Base-by-base conservation (phyloP, 53 echinoderm and acorn worm species). In the Astropecten irregularis region DNA sequence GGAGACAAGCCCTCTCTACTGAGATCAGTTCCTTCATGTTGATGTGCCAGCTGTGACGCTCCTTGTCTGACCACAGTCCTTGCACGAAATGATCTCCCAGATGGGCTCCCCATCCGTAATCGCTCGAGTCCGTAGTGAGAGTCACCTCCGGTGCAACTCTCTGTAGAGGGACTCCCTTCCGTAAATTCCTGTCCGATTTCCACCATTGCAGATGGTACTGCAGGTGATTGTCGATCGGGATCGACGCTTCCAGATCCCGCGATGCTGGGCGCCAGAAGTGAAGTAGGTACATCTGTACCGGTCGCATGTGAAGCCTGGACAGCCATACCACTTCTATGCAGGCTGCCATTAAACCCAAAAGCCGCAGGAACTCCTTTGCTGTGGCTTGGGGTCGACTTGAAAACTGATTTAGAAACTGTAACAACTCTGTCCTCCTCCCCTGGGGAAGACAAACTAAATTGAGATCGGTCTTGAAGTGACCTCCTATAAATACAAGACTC, bases 81-180 rank as follows among this genome's bases (percentile, higher is more conserved):
- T 44, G 39, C 13, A n/a, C n/a, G n/a, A n/a, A 34, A 26, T 13
- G 58, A 56, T 1, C 16, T 15, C n/a, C 68, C 32, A 77, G 7
- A 32, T 77, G 68, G 11, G 66, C 87, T n/a, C 77, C 79, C 61
- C 69, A 87, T 9, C 77, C 79, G 15, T 37, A 40, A 10, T 44
- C 15, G 36, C 77, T 77, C 10, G 87, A 77, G 30, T 87, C 87
- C 25, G 87, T 68, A n/a, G 67, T 76, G 13, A 82, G 34, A 15
- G 42, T 54, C 25, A 44, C 22, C 59, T 36, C 53, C 9, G 60
- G 70, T 19, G 59, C n/a, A 42, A 26, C 19, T 32, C 20, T 16
- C 9, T 23, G 18, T 9, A 49, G 9, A 13, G 27, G 46, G 8
- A 63, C 82, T 65, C 48, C 48, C 48, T 8, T 32, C 14, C 7